These are phyloP conservation scores for Clytia hemisphaerica DNA, from an alignment of 30 jellyfish, hydroid and myxozoan genomes.

Conservation along the genomic window DNA sequence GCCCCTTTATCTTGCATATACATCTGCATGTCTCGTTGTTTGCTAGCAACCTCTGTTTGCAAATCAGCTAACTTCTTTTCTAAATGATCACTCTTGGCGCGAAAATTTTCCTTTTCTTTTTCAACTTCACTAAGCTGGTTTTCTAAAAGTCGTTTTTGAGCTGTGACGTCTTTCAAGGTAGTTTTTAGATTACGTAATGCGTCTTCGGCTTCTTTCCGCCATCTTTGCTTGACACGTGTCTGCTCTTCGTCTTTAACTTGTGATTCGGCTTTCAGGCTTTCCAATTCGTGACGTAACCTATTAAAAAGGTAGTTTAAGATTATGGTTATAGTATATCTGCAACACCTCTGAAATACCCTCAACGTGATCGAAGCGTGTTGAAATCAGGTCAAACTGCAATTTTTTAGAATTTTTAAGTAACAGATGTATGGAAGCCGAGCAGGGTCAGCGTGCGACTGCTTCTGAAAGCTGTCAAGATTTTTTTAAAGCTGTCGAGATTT, in stretches of 20 bases:
- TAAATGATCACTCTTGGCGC: neutral
- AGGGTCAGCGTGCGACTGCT: too few species aligned
- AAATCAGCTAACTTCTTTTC: neutral
- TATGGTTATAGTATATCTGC: too few species aligned
- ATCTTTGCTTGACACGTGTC: neutral
- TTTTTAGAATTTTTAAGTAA: too few species aligned
- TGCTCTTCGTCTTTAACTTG: conserved; percentile 9
- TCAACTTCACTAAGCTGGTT: neutral
- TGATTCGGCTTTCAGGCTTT: neutral
- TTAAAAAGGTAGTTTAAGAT: too few species aligned
- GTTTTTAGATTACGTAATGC: neutral
- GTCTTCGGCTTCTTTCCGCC: conserved; percentile 9
- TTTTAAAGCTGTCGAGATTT: too few species aligned
- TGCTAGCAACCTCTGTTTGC: neutral
- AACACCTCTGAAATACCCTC: too few species aligned
- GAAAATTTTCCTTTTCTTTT: neutral
- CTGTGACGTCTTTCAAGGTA: neutral
- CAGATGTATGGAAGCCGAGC: too few species aligned
- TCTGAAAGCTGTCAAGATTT: too few species aligned
- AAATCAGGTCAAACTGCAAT: too few species aligned
- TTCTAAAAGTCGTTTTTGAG: conserved; percentile 11
- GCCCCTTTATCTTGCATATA: too few species aligned
- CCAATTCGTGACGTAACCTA: too few species aligned
- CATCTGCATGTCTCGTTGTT: neutral
- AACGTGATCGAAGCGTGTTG: too few species aligned